Evolutionary conservation across 2,797 vertebrate genomes (phyloP).

Genomic region (Tamandua tetradactyla): DNA sequence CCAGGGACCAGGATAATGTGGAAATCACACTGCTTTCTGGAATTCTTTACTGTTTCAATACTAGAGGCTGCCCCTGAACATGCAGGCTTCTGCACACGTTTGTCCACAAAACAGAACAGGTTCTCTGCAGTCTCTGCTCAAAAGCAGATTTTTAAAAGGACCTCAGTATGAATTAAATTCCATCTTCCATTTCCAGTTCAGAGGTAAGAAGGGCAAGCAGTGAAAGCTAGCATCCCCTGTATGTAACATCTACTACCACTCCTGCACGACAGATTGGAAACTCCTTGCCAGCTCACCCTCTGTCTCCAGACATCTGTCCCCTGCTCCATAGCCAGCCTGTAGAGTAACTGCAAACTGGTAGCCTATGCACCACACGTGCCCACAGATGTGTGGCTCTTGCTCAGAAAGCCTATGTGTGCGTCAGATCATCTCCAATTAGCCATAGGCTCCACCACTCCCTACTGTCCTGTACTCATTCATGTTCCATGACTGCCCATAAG

Average conservation of each 20-base stretch:
- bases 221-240: neutral
- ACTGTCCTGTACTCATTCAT: neutral
- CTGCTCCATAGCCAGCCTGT: too few species aligned
- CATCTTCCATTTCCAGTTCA: neutral
- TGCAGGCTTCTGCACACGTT: neutral
- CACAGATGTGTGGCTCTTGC: neutral
- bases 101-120: neutral
- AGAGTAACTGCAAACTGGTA: neutral
- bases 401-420: neutral
- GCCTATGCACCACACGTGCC: rapidly evolving
- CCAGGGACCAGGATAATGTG: neutral
- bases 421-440: neutral
- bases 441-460: neutral
- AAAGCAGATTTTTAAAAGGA: neutral
- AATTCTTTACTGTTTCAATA: rapidly evolving
- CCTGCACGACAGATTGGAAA: neutral
- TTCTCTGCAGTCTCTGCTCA: neutral
- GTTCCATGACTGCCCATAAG: neutral
- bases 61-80: rapidly evolving
- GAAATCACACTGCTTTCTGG: rapidly evolving
- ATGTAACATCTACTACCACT: too few species aligned
- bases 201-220: neutral
- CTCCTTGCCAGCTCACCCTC: neutral
- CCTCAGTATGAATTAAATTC: neutral
- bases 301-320: neutral